Conservation (phyloP, 2,113 vertebrate genomes). For the Phrynosoma blainvillii region DNA sequence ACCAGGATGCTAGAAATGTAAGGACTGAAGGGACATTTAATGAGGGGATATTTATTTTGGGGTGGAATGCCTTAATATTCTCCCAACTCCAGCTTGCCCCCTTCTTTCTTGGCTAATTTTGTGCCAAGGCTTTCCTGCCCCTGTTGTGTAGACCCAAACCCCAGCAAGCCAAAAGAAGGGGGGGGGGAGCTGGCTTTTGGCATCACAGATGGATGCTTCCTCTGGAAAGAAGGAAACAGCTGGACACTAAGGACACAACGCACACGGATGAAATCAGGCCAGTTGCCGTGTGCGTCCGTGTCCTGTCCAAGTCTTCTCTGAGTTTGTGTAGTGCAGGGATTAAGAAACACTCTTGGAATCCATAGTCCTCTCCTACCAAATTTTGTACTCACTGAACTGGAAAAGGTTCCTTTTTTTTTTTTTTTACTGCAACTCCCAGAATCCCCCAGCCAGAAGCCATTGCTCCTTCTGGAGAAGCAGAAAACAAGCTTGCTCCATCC, state of each 20-base stretch:
- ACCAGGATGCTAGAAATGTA: too few relatives aligned
- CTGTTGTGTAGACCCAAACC: background rate
- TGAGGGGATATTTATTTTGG: too few relatives aligned
- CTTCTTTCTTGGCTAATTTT: too few relatives aligned
- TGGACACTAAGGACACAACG: background rate
- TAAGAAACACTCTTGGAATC: background rate
- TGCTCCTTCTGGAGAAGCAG: too few relatives aligned
- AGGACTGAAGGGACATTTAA: too few relatives aligned
- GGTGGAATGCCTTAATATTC: too few relatives aligned
- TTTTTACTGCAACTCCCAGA: background rate
- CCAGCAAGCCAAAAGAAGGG: background rate
- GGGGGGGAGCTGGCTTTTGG: constrained; percentile 3
- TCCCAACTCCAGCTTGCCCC: too few relatives aligned
- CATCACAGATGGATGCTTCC: background rate
- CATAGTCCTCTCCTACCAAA: too few relatives aligned
- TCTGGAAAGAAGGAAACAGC: constrained; percentile 1
- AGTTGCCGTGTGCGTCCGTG: background rate
- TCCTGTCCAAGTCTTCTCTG: too few relatives aligned
- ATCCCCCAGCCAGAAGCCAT: background rate
- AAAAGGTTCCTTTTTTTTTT: background rate
- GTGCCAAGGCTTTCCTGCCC: constrained; percentile 10
- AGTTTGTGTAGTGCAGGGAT: background rate
- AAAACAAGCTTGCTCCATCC: too few relatives aligned
- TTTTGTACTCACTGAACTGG: background rate
- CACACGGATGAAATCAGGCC: background rate